A percentile compares a stretch with the other conserved stretches of the same genome.
These are phyloP conservation scores for Drosophila austrosaltans DNA, from an alignment of 2,888 invertebrate genomes.

Conservation along the genomic window DNA sequence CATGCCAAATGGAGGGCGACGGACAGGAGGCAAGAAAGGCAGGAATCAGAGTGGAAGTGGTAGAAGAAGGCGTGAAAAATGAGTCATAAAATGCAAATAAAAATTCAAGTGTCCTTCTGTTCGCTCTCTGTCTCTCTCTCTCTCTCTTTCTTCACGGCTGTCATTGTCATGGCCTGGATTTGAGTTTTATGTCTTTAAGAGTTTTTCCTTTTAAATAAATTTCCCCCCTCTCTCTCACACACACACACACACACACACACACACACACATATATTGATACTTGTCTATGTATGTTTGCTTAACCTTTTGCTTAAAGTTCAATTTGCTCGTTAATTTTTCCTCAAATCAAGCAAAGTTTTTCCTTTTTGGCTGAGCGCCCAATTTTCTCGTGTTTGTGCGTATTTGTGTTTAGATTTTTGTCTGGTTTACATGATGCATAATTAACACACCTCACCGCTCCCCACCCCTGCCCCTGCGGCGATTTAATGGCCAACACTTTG, in stretches of 20 bases:
- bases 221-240: background rate
- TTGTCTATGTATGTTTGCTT: conserved; percentile 47
- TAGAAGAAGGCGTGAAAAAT: conserved; percentile 70
- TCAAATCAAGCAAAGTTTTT: conserved; percentile 29
- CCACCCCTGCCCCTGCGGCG: background rate
- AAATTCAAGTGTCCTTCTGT: conserved; percentile 69
- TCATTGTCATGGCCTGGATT: conserved; percentile 29
- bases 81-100: conserved; percentile 79
- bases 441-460: conserved; percentile 47
- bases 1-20: background rate
- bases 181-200: conserved; percentile 49
- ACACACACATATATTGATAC: background rate
- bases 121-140: background rate
- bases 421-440: conserved; percentile 52
- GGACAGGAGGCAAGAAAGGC: background rate
- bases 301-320: conserved; percentile 71
- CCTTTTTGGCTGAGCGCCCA: conserved; percentile 53
- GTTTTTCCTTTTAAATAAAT: conserved; percentile 18
- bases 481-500: conserved; percentile 61
- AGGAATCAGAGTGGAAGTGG: background rate
- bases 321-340: conserved; percentile 53
- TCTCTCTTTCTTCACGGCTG: conserved; percentile 8
- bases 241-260: background rate
- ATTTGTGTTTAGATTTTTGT: conserved; percentile 45
- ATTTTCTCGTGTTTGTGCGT: background rate